These are phyloP conservation scores for Emydocephalus ijimae DNA, from an alignment of 2,113 vertebrate genomes.

Conservation along the genomic window DNA sequence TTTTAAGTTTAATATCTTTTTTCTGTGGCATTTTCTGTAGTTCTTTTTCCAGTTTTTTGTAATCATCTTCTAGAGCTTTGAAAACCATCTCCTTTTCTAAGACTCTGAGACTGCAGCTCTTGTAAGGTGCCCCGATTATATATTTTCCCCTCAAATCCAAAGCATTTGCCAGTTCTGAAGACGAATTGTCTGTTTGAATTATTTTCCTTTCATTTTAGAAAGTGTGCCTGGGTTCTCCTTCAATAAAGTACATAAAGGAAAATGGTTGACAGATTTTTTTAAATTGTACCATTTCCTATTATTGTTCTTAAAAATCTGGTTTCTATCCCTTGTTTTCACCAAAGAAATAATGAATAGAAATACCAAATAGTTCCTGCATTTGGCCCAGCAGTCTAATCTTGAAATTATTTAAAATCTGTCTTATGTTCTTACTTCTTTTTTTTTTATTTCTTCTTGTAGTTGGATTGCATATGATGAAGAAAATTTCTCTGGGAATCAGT, in stretches of 20 bases:
- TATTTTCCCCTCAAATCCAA: background rate
- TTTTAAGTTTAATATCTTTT: no score
- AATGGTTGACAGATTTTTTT: background rate
- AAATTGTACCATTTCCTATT: background rate
- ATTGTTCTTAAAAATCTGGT: background rate
- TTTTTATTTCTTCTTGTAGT: conserved; percentile 61
- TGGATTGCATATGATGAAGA: conserved; percentile 85
- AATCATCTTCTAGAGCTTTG: no score
- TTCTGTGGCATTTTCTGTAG: no score
- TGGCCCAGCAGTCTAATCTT: background rate
- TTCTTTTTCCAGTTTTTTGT: no score
- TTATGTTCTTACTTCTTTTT: conserved; percentile 29
- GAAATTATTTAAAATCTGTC: background rate
- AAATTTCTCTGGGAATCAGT: conserved; percentile 84
- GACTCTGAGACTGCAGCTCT: background rate
- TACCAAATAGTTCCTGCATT: background rate
- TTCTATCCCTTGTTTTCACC: background rate
- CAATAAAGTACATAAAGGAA: background rate
- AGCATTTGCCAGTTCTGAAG: background rate
- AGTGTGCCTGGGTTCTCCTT: background rate
- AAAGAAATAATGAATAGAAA: background rate
- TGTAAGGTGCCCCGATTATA: background rate
- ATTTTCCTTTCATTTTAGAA: background rate
- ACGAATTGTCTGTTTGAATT: background rate
- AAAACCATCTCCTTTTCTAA: background rate